Evolutionary conservation across 2,888 invertebrate species (phyloP).

Genomic region (Lymantria dispar): DNA sequence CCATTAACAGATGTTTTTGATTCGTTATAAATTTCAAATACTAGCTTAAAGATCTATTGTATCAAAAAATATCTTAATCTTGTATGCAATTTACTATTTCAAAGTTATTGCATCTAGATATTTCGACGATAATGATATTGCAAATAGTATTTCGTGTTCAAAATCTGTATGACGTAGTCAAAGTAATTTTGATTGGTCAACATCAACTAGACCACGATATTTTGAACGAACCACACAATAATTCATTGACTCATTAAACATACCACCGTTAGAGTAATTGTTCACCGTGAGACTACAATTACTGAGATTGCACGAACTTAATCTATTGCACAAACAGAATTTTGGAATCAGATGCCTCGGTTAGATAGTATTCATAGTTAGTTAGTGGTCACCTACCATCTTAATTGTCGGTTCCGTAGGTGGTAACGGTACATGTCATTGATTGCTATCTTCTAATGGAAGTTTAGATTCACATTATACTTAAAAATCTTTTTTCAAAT

Average conservation of each 20-base stretch:
- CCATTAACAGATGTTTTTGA: too few relatives aligned
- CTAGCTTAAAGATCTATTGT: too few relatives aligned
- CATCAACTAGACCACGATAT: constrained; percentile 22
- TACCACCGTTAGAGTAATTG: constrained; percentile 54
- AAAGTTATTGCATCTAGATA: too few relatives aligned
- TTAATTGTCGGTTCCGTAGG: constrained; percentile 45
- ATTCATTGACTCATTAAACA: constrained; percentile 57
- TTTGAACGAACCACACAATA: constrained; percentile 33
- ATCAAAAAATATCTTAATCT: too few relatives aligned
- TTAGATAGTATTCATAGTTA: constrained; percentile 53
- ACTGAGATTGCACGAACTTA: constrained; percentile 51
- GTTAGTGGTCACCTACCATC: constrained; percentile 40
- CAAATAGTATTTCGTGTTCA: neutral
- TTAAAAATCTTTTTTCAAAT: constrained; percentile 2
- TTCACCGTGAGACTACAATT: constrained; percentile 55
- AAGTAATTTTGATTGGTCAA: constrained; percentile 25
- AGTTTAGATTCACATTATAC: constrained; percentile 13
- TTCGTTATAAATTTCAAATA: too few relatives aligned
- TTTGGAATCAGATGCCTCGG: constrained; percentile 42
- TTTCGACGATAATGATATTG: neutral
- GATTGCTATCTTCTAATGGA: constrained; percentile 34
- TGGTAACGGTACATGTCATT: constrained; percentile 29
- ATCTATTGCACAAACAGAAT: constrained; percentile 55
- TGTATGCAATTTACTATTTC: too few relatives aligned
- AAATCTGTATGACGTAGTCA: neutral